phyloP scores from a whole-genome alignment of 2,888 invertebrate genomes.

The Cataglyphis cursor region DNA sequence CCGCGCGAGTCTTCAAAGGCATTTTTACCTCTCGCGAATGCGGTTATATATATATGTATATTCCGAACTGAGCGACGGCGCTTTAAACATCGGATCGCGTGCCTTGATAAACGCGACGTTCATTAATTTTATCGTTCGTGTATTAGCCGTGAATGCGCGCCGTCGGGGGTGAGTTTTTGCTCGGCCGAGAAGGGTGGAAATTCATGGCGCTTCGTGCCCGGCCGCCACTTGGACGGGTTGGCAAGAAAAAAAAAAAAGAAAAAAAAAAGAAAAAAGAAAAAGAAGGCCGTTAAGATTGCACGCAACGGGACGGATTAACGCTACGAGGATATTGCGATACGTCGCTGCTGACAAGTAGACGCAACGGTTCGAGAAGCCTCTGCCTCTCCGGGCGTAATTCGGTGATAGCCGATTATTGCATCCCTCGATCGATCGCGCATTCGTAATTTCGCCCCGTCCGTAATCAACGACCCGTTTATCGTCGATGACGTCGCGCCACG shows the following conservation, averaged over 20 bases:
- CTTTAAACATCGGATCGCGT: slow-evolving; percentile 49
- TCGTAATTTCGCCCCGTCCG: slow-evolving; percentile 39
- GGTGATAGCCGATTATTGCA: slow-evolving; percentile 24
- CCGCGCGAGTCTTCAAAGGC: background rate
- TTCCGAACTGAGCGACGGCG: background rate
- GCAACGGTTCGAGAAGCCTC: background rate
- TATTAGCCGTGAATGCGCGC: slow-evolving; percentile 36
- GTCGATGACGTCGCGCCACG: slow-evolving; percentile 33
- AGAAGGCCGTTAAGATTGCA: background rate
- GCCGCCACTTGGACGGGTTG: slow-evolving; percentile 8
- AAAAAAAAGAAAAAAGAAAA: too few relatives aligned
- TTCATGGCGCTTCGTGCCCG: slow-evolving; percentile 20
- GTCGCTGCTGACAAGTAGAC: background rate
- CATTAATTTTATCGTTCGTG: slow-evolving; percentile 45
- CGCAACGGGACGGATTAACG: slow-evolving; percentile 6
- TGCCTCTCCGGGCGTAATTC: slow-evolving; percentile 29
- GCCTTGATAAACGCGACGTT: slow-evolving; percentile 34
- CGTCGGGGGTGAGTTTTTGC: slow-evolving; percentile 21
- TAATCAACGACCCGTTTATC: slow-evolving; percentile 42
- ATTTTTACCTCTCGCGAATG: slow-evolving; percentile 10
- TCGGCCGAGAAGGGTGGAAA: slow-evolving; percentile 16
- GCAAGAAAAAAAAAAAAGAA: background rate
- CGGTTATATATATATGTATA: background rate
- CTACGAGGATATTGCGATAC: slow-evolving; percentile 22
- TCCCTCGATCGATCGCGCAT: slow-evolving; percentile 36